Evolutionary conservation across 2,888 invertebrate genomes (phyloP), one percentile per base, ranked within the genome.

Genomic region (Bombylius major): DNA sequence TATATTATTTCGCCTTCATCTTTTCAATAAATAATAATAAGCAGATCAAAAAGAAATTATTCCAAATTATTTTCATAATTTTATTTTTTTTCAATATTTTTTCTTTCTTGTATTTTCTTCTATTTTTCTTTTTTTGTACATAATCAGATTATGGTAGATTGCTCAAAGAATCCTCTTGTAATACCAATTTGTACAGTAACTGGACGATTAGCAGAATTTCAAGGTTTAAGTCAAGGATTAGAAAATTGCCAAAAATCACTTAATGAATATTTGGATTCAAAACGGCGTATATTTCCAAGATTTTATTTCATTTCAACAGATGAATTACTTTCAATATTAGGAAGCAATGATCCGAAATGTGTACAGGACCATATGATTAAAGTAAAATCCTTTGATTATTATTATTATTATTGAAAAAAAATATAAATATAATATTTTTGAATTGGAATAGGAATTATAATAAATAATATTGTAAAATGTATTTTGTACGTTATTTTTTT

Each of bases 251-350:
- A 93, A 72, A 94, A 94, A 70, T 92, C 93, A 0, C 75, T 95
- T 54, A 89, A 89, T 66, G 90, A 93, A 67, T 95, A 94, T 70
- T 76, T 95, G 61, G 91, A 91, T 70, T 83, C 87, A 0, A 94
- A 94, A 73, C 78, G 95, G 50, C 82, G 88, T 59, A 81, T 89
- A 60, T 95, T 94, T 71, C 91, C 95, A 4, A 75, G 95, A 53
- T 95, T 95, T 75, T 94, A 89, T 76, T 95, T 95, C 72, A 89
- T 95, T 67, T 94, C 94, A 5, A 94, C 94, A 36, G 93, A 94
- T 66, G 95, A 95, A 70, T 72, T 95, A 62, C 78, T 96, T 8
- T 87, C 89, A 4, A 90, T 95, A 64, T 79, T 95, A 53, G 94
- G 94, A 13, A 91, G 88, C 68, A 89, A 86, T 62, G 86, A 89